Evolutionary conservation across 2,797 vertebrate genomes (phyloP).

Genomic region (Erethizon dorsatum): DNA sequence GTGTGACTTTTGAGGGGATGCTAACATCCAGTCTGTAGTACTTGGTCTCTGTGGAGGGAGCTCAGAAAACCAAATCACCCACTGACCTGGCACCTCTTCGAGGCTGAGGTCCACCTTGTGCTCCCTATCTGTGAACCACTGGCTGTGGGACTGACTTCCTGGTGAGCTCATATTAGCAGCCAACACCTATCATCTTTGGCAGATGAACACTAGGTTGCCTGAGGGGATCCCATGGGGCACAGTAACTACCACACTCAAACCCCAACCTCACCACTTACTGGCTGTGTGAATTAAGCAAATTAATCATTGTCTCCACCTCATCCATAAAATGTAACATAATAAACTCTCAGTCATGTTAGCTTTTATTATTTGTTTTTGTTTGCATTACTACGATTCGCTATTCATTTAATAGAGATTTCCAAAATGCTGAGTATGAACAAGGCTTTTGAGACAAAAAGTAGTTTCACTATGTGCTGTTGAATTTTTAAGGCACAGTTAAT

Average conservation of each 20-base stretch:
- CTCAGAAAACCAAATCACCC: too few species aligned
- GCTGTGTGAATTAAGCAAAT: background rate
- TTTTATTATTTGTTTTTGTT: background rate
- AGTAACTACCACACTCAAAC: too few species aligned
- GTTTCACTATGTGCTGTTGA: background rate
- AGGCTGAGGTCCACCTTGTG: fast-evolving
- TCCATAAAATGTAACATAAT: background rate
- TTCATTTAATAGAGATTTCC: background rate
- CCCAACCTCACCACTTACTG: background rate
- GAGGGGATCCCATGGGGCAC: too few species aligned
- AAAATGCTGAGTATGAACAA: background rate
- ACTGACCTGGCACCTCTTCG: too few species aligned
- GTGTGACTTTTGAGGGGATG: fast-evolving
- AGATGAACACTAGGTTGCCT: background rate
- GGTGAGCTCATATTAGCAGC: background rate
- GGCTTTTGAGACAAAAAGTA: background rate
- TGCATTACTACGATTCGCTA: background rate
- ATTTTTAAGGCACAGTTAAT: slow-evolving; percentile 16
- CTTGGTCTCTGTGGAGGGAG: too few species aligned
- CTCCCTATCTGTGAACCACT: fast-evolving
- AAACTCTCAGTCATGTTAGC: background rate
- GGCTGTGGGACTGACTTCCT: background rate
- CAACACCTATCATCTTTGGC: fast-evolving
- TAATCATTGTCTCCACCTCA: background rate
- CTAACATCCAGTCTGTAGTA: background rate